Evolutionary conservation across 2,888 invertebrate genomes (phyloP).

Genomic region (Sinotaia quadrata): DNA sequence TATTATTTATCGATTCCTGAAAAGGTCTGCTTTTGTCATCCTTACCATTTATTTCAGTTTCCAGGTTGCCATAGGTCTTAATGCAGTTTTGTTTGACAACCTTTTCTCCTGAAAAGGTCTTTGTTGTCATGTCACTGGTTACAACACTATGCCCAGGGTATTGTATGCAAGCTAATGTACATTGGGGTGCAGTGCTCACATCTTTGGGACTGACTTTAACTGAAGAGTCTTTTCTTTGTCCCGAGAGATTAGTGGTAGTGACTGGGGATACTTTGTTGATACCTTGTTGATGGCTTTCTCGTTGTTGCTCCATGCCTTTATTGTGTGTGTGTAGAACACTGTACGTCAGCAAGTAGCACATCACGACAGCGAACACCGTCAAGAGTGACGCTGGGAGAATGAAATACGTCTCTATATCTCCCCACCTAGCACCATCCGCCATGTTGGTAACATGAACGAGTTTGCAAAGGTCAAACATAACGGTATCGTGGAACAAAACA

Average conservation of each 20-base stretch:
- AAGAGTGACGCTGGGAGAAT: constrained; percentile 31
- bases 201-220: neutral
- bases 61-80: too few relatives aligned
- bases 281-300: too few relatives aligned
- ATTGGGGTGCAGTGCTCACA: neutral
- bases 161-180: too few relatives aligned
- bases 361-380: constrained; percentile 22
- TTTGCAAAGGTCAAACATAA: constrained; percentile 24
- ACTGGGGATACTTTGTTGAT: constrained; percentile 10
- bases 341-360: constrained; percentile 34
- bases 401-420: constrained; percentile 30
- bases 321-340: constrained; percentile 14
- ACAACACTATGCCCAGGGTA: too few relatives aligned
- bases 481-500: constrained; percentile 20
- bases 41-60: too few relatives aligned
- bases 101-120: too few relatives aligned
- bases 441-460: neutral
- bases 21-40: too few relatives aligned
- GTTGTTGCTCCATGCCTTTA: too few relatives aligned
- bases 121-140: too few relatives aligned
- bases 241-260: neutral
- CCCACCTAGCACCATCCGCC: constrained; percentile 9
- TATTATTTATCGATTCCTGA: too few relatives aligned
- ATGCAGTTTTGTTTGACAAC: too few relatives aligned
- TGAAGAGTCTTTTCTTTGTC: neutral